These are phyloP conservation scores for Cherax destructor DNA, from an alignment of 1,140 invertebrate genomes.

Conservation along the genomic window DNA sequence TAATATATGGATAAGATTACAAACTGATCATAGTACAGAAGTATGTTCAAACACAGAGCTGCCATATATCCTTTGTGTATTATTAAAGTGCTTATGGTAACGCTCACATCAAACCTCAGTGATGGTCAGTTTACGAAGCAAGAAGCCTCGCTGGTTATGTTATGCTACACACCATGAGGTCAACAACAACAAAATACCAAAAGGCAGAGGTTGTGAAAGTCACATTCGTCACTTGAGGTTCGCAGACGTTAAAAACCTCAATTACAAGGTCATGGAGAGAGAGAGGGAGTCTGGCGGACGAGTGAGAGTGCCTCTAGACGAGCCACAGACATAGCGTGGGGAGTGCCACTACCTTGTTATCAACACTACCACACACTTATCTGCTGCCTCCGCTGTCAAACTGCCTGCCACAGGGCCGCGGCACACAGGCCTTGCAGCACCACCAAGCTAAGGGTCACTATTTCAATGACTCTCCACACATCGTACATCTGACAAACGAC, in stretches of 20 bases:
- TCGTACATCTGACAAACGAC: conserved; percentile 3
- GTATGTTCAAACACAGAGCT: not conserved
- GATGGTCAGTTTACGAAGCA: not conserved
- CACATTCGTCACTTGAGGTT: not conserved
- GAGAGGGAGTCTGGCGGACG: not conserved
- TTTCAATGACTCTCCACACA: not conserved
- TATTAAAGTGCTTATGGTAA: not conserved
- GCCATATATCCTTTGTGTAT: not conserved
- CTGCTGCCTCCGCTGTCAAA: not conserved
- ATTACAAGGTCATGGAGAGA: not conserved
- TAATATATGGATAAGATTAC: no score
- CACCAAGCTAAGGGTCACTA: not conserved
- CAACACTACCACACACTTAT: not conserved
- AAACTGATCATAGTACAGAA: no score
- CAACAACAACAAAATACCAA: not conserved
- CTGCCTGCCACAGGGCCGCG: not conserved
- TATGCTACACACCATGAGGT: not conserved
- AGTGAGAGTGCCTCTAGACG: not conserved
- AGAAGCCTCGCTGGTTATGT: not conserved
- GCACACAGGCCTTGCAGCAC: not conserved
- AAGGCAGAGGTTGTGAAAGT: not conserved
- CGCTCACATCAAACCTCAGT: not conserved
- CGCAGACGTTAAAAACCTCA: not conserved
- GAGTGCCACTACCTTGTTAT: not conserved
- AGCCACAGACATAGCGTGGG: not conserved